Conservation (phyloP, 37 sponge, comb jelly and placozoan genomes). For the Ephydatia muelleri region DNA sequence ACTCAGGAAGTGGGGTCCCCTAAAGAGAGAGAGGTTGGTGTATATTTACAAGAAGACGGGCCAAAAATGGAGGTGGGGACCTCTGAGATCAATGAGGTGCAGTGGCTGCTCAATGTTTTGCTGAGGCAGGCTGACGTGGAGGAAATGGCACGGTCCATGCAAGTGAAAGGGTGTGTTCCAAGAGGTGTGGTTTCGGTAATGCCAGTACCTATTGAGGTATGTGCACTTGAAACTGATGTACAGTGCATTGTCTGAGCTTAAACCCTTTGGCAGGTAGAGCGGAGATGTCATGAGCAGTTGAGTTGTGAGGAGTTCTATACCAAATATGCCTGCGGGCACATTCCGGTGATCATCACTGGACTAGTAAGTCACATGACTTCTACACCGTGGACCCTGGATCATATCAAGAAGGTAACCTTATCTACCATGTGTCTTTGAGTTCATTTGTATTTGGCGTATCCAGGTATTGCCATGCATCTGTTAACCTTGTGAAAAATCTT, state of each 20-base stretch:
- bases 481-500: too few species aligned
- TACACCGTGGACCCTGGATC: constrained; percentile 64
- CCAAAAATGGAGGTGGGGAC: neutral
- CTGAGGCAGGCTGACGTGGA: neutral
- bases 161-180: neutral
- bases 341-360: constrained; percentile 75
- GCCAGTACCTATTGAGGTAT: neutral
- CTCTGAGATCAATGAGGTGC: neutral
- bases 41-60: too few species aligned
- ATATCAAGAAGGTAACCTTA: constrained; percentile 66
- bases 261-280: constrained; percentile 51
- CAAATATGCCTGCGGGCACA: constrained; percentile 50
- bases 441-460: too few species aligned
- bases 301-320: constrained; percentile 42
- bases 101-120: neutral
- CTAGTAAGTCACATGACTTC: constrained; percentile 47
- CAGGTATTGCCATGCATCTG: too few species aligned
- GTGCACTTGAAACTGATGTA: neutral
- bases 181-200: neutral
- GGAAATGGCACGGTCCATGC: neutral
- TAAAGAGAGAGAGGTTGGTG: too few species aligned
- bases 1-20: too few species aligned
- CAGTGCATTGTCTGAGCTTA: neutral
- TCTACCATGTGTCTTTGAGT: too few species aligned
- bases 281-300: constrained; percentile 33